phyloP scores from a whole-genome alignment of 2,113 vertebrate genomes.

The Chrysemys picta region DNA sequence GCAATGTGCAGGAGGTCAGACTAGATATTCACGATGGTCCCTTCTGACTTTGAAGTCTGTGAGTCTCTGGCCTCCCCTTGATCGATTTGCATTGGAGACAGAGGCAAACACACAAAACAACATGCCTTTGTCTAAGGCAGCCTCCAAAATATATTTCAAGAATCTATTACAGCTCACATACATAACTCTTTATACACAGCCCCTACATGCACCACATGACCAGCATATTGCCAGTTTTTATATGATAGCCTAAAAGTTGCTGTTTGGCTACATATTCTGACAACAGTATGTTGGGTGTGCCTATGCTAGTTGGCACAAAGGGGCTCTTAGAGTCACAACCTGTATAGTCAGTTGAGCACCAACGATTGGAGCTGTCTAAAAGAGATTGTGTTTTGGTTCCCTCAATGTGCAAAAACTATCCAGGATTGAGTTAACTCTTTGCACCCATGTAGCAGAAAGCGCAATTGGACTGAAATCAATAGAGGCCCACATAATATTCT shows the following conservation, averaged over 20 bases:
- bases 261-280: neutral
- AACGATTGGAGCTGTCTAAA: neutral
- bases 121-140: neutral
- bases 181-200: neutral
- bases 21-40: too few species aligned
- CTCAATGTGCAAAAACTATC: neutral
- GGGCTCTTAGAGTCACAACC: neutral
- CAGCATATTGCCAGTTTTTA: too few species aligned
- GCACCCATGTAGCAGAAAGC: neutral
- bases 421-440: neutral
- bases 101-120: neutral
- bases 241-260: neutral
- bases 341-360: neutral
- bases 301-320: neutral
- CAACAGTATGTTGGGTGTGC: neutral
- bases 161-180: neutral
- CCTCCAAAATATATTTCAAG: neutral
- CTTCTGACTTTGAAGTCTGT: too few species aligned
- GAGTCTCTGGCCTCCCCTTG: neutral
- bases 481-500: neutral
- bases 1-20: too few species aligned
- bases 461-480: neutral
- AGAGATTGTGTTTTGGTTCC: neutral
- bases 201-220: neutral
- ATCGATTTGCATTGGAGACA: neutral